Evolutionary conservation across 1,140 invertebrate genomes (phyloP).

Genomic region (Ceratoteleas bidentatus): DNA sequence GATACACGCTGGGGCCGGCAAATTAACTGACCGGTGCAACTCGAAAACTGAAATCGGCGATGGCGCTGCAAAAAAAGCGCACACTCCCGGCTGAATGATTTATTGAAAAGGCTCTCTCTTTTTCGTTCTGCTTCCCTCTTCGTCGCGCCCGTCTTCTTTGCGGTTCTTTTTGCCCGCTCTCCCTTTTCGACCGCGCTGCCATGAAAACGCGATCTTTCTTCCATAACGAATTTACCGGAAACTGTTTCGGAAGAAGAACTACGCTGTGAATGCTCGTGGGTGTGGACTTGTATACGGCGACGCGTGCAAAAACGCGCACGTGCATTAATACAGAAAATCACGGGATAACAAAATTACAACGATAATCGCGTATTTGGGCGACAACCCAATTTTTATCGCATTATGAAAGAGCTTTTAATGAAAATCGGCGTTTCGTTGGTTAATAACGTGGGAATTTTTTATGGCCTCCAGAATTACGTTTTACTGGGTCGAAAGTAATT

Average conservation of each 20-base stretch:
- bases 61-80: slow-evolving; percentile 46
- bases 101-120: slow-evolving; percentile 55
- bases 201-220: slow-evolving; percentile 64
- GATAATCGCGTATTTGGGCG: slow-evolving; percentile 12
- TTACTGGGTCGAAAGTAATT: not conserved
- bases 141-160: slow-evolving; percentile 1
- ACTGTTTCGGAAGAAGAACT: slow-evolving; percentile 61
- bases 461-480: not conserved
- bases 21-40: slow-evolving; percentile 66
- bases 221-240: slow-evolving; percentile 64
- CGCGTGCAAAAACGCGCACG: slow-evolving; percentile 26
- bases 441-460: not conserved
- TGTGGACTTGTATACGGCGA: slow-evolving; percentile 30
- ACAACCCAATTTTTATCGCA: slow-evolving; percentile 4
- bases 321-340: slow-evolving; percentile 27
- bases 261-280: slow-evolving; percentile 14
- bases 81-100: slow-evolving; percentile 60
- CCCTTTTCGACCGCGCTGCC: slow-evolving; percentile 28
- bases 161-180: not conserved
- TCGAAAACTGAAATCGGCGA: slow-evolving; percentile 64
- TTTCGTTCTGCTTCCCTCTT: slow-evolving; percentile 10
- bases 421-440: not conserved
- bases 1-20: slow-evolving; percentile 44
- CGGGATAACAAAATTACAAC: slow-evolving; percentile 12
- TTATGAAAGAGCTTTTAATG: not conserved